Percentiles rank a stretch among this genome's conserved stretches.
Evolutionary conservation across 2,113 vertebrate species (phyloP).

Genomic region (Aegithalos caudatus): DNA sequence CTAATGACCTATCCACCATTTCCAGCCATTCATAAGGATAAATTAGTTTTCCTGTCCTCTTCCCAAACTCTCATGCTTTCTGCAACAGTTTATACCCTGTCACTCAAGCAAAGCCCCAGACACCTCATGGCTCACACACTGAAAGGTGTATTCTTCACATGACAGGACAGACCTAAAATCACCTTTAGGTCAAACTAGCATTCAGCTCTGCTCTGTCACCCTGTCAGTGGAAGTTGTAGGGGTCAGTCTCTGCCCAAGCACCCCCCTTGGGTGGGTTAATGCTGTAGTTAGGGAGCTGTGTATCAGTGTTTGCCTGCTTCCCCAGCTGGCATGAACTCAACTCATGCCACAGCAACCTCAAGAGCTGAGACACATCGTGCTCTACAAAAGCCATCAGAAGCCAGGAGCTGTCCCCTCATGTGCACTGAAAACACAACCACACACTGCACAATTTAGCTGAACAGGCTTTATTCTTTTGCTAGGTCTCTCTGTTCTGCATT

Average conservation of each 20-base stretch:
- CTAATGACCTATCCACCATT: background rate
- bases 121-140: background rate
- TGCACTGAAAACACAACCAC: background rate
- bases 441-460: background rate
- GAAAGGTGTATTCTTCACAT: background rate
- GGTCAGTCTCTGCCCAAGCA: background rate
- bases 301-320: background rate
- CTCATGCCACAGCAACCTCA: background rate
- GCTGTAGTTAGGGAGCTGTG: background rate
- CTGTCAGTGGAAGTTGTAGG: background rate
- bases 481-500: accelerated
- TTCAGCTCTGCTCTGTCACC: background rate
- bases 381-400: background rate
- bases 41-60: background rate
- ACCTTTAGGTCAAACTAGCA: background rate
- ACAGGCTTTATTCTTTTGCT: background rate
- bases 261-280: too few species aligned
- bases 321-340: background rate
- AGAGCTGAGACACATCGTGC: background rate
- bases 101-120: background rate
- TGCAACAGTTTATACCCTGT: background rate
- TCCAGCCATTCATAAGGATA: background rate
- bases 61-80: background rate
- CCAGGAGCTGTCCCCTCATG: background rate
- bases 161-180: background rate